These are phyloP conservation scores for Sclerurus mexicanus DNA, from an alignment of 2,113 vertebrate species.

Conservation along the genomic window DNA sequence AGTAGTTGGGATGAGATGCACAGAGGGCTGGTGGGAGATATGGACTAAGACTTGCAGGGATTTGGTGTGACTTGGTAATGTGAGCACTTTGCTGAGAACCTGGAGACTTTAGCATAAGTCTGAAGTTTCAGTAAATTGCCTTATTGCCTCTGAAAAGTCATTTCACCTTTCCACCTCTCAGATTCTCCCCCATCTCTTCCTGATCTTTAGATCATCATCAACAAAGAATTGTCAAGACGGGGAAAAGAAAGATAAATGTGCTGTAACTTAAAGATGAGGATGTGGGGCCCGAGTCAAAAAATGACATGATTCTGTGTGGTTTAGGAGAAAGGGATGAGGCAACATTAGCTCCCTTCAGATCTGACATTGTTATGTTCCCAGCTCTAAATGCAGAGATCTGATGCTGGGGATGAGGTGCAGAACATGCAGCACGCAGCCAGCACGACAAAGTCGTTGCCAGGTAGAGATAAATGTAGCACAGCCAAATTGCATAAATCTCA, in stretches of 20 bases:
- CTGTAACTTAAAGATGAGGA: neutral
- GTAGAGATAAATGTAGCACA: conserved; percentile 27
- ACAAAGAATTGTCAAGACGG: neutral
- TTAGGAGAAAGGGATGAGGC: neutral
- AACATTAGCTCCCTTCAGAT: neutral
- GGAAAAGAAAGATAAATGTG: neutral
- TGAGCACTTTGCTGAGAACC: neutral
- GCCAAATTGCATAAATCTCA: neutral
- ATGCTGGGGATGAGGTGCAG: neutral
- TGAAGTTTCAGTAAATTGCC: neutral
- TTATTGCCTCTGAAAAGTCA: neutral
- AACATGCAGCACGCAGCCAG: neutral
- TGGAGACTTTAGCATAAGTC: neutral
- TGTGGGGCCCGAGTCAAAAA: neutral
- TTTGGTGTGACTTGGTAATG: neutral
- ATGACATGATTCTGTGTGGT: neutral
- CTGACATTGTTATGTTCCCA: neutral
- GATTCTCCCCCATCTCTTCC: neutral
- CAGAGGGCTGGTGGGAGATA: neutral
- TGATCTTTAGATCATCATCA: neutral
- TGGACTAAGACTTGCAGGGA: neutral
- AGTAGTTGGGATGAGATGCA: neutral
- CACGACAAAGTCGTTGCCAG: neutral
- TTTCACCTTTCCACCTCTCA: neutral
- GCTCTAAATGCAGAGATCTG: neutral